phyloP scores from a whole-genome alignment of 1,140 invertebrate genomes.

The Drosophila malerkotliana region DNA sequence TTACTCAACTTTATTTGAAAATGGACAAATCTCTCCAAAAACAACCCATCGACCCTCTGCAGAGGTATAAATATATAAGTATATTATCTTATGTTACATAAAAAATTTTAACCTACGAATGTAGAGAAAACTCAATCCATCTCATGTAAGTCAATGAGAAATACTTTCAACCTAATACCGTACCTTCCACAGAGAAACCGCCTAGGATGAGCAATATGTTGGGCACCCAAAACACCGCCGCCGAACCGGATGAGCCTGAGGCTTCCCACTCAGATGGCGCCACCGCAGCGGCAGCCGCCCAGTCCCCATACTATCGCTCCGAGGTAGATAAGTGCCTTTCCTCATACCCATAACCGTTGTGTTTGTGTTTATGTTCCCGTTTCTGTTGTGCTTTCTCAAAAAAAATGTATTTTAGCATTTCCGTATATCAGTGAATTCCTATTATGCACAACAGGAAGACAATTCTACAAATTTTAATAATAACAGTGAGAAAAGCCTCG shows the following conservation, averaged over 20 bases:
- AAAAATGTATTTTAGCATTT: background rate
- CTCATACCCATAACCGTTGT: conserved; percentile 46
- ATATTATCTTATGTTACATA: no score
- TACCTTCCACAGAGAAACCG: conserved; percentile 62
- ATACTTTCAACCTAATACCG: background rate
- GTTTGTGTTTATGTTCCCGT: conserved; percentile 34
- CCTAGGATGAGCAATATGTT: conserved; percentile 79
- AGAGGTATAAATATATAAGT: no score
- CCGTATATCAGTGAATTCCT: background rate
- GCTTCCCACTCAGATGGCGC: conserved; percentile 25
- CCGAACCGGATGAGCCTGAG: conserved; percentile 66
- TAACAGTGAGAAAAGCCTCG: background rate
- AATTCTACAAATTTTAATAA: background rate
- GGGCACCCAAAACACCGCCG: conserved; percentile 82
- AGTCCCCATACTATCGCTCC: conserved; percentile 69
- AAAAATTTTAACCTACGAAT: no score
- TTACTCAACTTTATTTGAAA: no score
- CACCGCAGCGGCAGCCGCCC: conserved; percentile 55
- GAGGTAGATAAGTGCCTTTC: conserved; percentile 83
- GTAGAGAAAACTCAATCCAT: no score
- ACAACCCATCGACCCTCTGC: no score
- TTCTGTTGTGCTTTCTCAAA: background rate
- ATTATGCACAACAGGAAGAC: background rate
- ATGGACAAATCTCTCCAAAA: no score
- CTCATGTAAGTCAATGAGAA: no score